A percentile compares a stretch with the other conserved stretches of the same genome.
These are phyloP conservation scores for Aradus depressus DNA, from an alignment of 2,888 invertebrate genomes.

Conservation along the genomic window DNA sequence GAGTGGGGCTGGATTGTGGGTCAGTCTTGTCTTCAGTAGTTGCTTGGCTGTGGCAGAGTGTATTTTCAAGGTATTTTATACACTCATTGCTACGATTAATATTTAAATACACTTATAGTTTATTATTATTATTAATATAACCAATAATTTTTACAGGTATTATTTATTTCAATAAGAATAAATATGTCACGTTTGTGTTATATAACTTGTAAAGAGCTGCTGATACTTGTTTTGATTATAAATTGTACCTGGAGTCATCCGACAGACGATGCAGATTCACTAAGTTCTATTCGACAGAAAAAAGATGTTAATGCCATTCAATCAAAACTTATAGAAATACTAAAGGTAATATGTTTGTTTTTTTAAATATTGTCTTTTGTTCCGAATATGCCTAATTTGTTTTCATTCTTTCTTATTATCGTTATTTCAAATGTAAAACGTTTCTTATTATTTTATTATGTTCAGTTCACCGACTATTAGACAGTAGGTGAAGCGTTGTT, in stretches of 20 bases:
- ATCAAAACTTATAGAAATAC: slow-evolving; percentile 13
- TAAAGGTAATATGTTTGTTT: slow-evolving; percentile 10
- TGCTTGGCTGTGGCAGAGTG: background rate
- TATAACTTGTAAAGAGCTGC: too few species aligned
- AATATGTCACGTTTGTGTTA: too few species aligned
- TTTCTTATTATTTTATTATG: too few species aligned
- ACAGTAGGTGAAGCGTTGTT: too few species aligned
- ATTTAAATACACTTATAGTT: background rate
- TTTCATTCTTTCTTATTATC: too few species aligned
- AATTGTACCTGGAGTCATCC: background rate
- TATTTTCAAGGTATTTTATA: background rate
- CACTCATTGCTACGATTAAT: background rate
- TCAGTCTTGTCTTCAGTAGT: slow-evolving; percentile 8
- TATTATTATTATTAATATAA: background rate
- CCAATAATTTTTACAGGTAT: background rate
- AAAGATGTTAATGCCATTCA: slow-evolving; percentile 16
- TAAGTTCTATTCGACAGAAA: background rate
- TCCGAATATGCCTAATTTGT: background rate
- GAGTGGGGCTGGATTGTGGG: slow-evolving; percentile 11
- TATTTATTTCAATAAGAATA: background rate
- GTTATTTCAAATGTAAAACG: too few species aligned
- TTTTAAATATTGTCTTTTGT: background rate
- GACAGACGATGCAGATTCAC: background rate
- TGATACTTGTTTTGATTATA: background rate
- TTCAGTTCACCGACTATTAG: too few species aligned